Conservation (phyloP, 2,797 vertebrate genomes). For the Anomalospiza imberbis region DNA sequence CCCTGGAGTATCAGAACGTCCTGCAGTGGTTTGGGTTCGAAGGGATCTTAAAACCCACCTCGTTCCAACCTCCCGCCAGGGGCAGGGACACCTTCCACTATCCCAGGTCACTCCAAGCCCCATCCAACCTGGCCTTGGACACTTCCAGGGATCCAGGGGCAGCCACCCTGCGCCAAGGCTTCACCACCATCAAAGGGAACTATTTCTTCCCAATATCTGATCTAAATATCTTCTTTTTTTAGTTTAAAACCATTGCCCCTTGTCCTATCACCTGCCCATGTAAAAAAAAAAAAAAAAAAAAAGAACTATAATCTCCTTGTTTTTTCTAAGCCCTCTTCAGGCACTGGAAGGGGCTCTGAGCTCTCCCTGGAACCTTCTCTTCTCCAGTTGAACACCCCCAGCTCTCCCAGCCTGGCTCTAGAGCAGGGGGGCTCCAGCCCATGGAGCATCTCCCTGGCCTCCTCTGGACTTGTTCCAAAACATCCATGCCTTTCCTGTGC, state of each 20-base stretch:
- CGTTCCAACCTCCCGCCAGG: neutral
- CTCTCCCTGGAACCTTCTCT: neutral
- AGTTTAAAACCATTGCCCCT: rapidly evolving
- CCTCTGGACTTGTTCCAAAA: neutral
- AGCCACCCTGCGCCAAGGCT: neutral
- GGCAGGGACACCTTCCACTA: neutral
- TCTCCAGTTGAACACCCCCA: neutral
- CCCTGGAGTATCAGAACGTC: neutral
- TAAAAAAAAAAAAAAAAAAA: neutral
- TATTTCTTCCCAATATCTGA: neutral
- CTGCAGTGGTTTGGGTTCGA: neutral
- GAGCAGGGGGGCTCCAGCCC: neutral
- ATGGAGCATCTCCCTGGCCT: neutral
- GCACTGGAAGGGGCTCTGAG: neutral
- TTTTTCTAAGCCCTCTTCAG: neutral
- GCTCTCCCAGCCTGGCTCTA: neutral
- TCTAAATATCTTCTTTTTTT: neutral
- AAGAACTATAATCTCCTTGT: neutral
- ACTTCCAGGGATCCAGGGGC: neutral
- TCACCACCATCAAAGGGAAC: neutral
- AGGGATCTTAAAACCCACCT: neutral
- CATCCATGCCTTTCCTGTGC: neutral
- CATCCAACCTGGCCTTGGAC: rapidly evolving
- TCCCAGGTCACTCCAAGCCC: neutral
- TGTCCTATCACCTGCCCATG: neutral